phyloP scores from a whole-genome alignment of 2,888 invertebrate genomes.

The Patella ulyssiponensis region DNA sequence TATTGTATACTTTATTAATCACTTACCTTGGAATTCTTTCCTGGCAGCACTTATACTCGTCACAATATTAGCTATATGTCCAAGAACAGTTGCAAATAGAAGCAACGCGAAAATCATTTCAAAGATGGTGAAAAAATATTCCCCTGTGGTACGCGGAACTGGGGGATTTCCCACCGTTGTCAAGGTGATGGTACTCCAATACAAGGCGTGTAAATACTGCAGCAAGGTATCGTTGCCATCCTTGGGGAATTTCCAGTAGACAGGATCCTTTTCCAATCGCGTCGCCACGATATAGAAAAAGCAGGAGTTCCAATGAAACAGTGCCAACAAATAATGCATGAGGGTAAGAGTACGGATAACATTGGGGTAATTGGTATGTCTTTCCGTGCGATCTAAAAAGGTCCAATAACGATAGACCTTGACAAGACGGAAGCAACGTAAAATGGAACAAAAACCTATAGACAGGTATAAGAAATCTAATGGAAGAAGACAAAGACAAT shows the following conservation, averaged over 20 bases:
- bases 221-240: conserved; percentile 70
- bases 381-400: conserved; percentile 97
- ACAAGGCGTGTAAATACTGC: conserved; percentile 97
- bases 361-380: conserved; percentile 99
- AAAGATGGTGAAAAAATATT: conserved; percentile 94
- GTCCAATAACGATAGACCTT: conserved; percentile 99
- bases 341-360: conserved; percentile 77
- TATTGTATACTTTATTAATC: not conserved
- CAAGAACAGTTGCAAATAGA: conserved; percentile 95
- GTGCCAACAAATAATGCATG: conserved; percentile 92
- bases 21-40: conserved; percentile 97
- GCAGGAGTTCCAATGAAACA: conserved; percentile 99
- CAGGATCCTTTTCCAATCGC: conserved; percentile 75
- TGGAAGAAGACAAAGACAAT: conserved; percentile 97
- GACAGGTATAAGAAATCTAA: conserved; percentile 98
- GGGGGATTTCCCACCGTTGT: conserved; percentile 96
- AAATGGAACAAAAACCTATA: conserved; percentile 93
- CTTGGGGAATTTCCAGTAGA: conserved; percentile 59
- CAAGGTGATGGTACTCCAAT: conserved; percentile 96
- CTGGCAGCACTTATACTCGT: conserved; percentile 96
- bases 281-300: conserved; percentile 85
- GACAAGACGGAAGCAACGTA: conserved; percentile 94
- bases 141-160: conserved; percentile 91
- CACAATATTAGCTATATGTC: conserved; percentile 98
- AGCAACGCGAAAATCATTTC: conserved; percentile 94